Conservation (phyloP, 2,888 invertebrate genomes). For the Augiades crinisus region DNA sequence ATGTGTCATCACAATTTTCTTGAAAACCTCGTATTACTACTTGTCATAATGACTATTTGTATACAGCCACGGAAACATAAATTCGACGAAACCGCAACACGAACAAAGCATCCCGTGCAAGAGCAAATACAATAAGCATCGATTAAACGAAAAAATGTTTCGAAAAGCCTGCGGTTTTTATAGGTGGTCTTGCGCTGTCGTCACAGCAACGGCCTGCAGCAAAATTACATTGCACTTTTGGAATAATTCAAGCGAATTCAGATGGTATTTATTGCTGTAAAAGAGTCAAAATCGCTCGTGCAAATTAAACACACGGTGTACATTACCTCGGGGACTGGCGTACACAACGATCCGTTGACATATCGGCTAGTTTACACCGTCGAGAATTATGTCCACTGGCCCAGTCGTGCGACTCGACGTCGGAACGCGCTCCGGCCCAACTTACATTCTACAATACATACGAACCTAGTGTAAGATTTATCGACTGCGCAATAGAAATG, state of each 20-base stretch:
- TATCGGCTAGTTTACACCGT: conserved; percentile 39
- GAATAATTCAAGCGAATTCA: conserved; percentile 13
- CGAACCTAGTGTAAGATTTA: conserved; percentile 36
- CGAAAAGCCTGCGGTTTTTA: conserved; percentile 22
- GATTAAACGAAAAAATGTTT: conserved; percentile 20
- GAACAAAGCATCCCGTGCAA: conserved; percentile 4
- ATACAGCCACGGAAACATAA: background rate
- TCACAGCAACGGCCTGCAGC: conserved; percentile 19
- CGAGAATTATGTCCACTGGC: conserved; percentile 37
- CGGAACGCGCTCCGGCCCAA: conserved; percentile 19
- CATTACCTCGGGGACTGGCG: conserved; percentile 17
- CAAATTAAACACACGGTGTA: conserved; percentile 21
- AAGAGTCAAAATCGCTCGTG: conserved; percentile 21
- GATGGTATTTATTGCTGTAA: conserved; percentile 13
- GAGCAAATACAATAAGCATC: conserved; percentile 16
- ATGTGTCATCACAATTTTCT: too few species aligned
- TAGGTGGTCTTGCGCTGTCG: conserved; percentile 25
- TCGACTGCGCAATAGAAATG: conserved; percentile 23
- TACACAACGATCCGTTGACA: conserved; percentile 31
- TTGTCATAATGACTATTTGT: too few species aligned
- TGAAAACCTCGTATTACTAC: too few species aligned
- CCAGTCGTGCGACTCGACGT: conserved; percentile 29
- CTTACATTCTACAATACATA: conserved; percentile 25
- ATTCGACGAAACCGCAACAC: conserved; percentile 7
- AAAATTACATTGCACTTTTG: conserved; percentile 1